Conservation (phyloP, 2,113 vertebrate genomes). For the Calonectris borealis region DNA sequence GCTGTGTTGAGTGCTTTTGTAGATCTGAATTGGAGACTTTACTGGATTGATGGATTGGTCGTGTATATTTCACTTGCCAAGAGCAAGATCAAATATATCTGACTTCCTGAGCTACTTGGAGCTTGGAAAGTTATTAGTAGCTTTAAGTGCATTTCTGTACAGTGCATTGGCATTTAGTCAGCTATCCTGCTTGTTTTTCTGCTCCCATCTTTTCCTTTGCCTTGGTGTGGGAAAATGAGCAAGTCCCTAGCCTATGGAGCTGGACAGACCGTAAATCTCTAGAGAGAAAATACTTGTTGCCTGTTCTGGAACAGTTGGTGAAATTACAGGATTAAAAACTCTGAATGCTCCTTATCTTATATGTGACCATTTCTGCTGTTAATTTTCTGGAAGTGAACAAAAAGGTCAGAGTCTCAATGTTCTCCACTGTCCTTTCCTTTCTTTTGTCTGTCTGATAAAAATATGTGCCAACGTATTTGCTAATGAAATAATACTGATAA, state of each 20-base stretch:
- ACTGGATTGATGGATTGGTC: neutral
- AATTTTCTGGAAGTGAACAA: neutral
- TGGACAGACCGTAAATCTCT: neutral
- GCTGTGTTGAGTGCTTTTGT: neutral
- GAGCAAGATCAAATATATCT: neutral
- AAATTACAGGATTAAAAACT: neutral
- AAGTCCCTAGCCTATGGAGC: neutral
- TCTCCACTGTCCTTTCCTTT: neutral
- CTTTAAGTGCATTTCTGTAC: neutral
- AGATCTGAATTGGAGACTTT: neutral
- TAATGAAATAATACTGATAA: neutral
- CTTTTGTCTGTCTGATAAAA: neutral
- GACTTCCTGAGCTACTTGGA: neutral
- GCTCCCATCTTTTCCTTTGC: neutral
- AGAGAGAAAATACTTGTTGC: neutral
- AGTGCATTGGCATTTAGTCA: neutral
- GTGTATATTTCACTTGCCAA: neutral
- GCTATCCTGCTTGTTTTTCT: neutral
- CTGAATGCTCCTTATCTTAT: neutral
- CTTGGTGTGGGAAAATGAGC: neutral
- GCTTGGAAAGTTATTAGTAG: neutral
- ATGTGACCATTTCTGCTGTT: neutral
- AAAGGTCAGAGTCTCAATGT: neutral
- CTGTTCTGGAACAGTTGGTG: neutral
- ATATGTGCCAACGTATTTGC: neutral